Base-by-base conservation (phyloP, 2,797 vertebrate genomes). In the Cetoscarus ocellatus region DNA sequence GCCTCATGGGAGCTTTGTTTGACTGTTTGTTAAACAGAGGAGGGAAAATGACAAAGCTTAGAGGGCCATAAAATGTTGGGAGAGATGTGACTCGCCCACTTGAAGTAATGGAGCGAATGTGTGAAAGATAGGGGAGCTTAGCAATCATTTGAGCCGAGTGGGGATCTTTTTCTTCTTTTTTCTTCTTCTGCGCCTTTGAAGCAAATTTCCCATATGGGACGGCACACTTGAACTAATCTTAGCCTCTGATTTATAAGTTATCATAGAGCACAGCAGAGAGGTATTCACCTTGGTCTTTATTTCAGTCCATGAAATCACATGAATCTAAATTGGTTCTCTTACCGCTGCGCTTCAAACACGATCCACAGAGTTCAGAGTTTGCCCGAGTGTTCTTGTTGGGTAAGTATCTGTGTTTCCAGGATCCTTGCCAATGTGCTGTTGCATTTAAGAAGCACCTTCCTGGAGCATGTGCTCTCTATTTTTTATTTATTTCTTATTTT, bases 21-120 rank as follows among this genome's bases (percentile, higher is more conserved):
- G 84, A 84, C 54, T 64, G 76, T 84, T 67, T 67, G 55, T 85
- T 69, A 67, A 87, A 82, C 71, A 79, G 69, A 10, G 54, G 60
- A 53, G 67, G 18, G 61, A 58, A 66, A 78, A 72, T 74, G 68
- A 73, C 70, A 75, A 66, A 68, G 71, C 71, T 80, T 73, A 79
- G 66, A 79, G 62, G 73, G 77, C 84, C 70, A 67, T 83, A 82
- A 86, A 87, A 74, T n/a, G 53, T 47, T 14, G 8, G 39, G 49
- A 62, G 67, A 79, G 77, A 81, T 75, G 73, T 77, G 70, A 83
- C 77, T 75, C 61, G 73, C 70, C 60, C 71, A 58, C 60, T 86
- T 80, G 73, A 87, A 85, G 66, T 84, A 87, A 79, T 66, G 40
- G 59, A 66, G 43, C 14, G 56, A 60, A 68, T 69, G 53, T 58